A percentile compares a stretch with the other conserved stretches of the same genome.
phyloP scores from a whole-genome alignment of 2,113 vertebrate genomes.

The Thunnus thynnus region DNA sequence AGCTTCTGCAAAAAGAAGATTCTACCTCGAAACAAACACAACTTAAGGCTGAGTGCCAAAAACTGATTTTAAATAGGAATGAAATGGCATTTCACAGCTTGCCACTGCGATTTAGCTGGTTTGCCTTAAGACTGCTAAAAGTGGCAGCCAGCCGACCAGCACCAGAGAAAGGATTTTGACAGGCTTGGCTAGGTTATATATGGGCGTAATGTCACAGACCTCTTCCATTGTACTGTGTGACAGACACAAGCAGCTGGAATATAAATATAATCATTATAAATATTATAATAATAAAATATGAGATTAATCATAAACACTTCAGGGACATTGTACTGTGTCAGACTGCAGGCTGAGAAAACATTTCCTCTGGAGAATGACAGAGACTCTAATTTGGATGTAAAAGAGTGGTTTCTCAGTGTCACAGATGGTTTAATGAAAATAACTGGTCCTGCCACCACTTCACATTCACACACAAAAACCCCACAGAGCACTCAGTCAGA shows the following conservation, averaged over 20 bases:
- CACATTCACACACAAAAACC: constrained; percentile 16
- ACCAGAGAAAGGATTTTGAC: constrained; percentile 14
- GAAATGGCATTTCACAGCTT: constrained; percentile 51
- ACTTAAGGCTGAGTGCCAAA: constrained; percentile 13
- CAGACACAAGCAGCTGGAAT: constrained; percentile 13
- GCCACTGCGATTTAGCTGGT: constrained; percentile 52
- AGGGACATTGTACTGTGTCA: constrained; percentile 13
- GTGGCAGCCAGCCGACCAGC: constrained; percentile 20
- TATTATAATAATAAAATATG: constrained; percentile 14
- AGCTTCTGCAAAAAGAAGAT: constrained; percentile 16
- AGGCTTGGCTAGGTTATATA: constrained; percentile 19
- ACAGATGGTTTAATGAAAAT: constrained; percentile 36
- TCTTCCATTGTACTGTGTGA: constrained; percentile 2
- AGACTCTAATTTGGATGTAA: constrained; percentile 16
- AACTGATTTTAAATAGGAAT: constrained; percentile 32
- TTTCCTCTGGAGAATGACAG: constrained; percentile 12
- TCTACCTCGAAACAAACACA: constrained; percentile 13
- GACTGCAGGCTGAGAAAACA: constrained; percentile 11
- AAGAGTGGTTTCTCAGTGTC: constrained; percentile 14
- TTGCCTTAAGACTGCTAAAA: constrained; percentile 55
- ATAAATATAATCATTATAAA: constrained; percentile 35
- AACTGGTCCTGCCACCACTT: constrained; percentile 7
- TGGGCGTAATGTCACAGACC: not conserved
- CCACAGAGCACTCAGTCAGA: constrained; percentile 13
- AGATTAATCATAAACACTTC: constrained; percentile 34